phyloP scores from a whole-genome alignment of 1,140 invertebrate genomes.

The Drosophila kurseongensis region DNA sequence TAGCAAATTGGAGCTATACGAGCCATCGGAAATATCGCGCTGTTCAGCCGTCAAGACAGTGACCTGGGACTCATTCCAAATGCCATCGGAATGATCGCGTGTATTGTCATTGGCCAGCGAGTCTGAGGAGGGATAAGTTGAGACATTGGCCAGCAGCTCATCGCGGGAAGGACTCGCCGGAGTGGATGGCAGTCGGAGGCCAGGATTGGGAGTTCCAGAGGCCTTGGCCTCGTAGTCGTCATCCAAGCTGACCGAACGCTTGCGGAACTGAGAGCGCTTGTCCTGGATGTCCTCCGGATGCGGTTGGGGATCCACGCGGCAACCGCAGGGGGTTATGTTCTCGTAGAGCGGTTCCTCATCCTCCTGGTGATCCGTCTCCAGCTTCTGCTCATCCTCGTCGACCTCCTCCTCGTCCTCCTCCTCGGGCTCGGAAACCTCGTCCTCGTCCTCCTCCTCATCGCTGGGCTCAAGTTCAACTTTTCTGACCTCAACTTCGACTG shows the following conservation, averaged over 20 bases:
- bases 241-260: constrained; percentile 88
- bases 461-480: constrained; percentile 62
- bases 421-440: constrained; percentile 32
- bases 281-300: constrained; percentile 19
- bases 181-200: constrained; percentile 83
- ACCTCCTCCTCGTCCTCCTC: constrained; percentile 37
- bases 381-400: constrained; percentile 28
- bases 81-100: constrained; percentile 92
- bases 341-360: constrained; percentile 78
- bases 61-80: constrained; percentile 94
- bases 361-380: constrained; percentile 42
- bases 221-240: constrained; percentile 57
- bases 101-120: constrained; percentile 90
- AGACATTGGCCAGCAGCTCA: constrained; percentile 83
- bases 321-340: constrained; percentile 66
- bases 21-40: constrained; percentile 84
- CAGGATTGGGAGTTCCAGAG: constrained; percentile 8
- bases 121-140: constrained; percentile 92
- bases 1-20: constrained; percentile 85
- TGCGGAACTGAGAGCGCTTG: constrained; percentile 85
- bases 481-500: constrained; percentile 65
- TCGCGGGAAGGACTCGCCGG: constrained; percentile 86
- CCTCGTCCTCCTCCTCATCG: constrained; percentile 55
- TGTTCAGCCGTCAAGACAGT: constrained; percentile 90
- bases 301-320: constrained; percentile 33